phyloP scores from a whole-genome alignment of 2,797 vertebrate species.

The Sebastes steindachneri region DNA sequence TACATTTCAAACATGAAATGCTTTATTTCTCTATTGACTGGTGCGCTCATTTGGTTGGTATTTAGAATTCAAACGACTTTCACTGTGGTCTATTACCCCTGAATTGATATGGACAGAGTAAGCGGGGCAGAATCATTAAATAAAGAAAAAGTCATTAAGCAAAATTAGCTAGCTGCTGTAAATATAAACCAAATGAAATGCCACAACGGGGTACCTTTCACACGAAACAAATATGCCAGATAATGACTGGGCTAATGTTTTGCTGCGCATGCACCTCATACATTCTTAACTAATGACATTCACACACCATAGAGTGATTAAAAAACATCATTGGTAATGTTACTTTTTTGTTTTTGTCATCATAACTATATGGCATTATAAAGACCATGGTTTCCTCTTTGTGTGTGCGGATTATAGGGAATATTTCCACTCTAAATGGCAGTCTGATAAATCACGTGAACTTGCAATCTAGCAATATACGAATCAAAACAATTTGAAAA shows the following conservation, averaged over 20 bases:
- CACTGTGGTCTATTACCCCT: constrained; percentile 56
- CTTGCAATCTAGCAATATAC: constrained; percentile 1
- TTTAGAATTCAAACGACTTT: constrained; percentile 64
- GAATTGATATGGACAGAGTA: constrained; percentile 58
- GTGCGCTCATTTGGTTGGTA: constrained; percentile 24
- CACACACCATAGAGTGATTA: neutral
- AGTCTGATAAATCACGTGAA: neutral
- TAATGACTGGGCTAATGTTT: constrained; percentile 24
- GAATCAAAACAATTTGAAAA: constrained; percentile 27
- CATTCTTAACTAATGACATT: neutral
- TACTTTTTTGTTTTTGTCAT: neutral
- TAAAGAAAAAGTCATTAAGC: constrained; percentile 65
- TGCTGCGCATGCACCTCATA: constrained; percentile 7
- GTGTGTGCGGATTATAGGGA: neutral
- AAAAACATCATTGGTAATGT: neutral
- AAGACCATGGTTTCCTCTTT: neutral
- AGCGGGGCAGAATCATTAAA: constrained; percentile 57
- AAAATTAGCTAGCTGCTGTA: constrained; percentile 65
- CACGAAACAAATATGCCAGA: constrained; percentile 21
- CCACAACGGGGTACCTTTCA: constrained; percentile 29
- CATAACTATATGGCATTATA: neutral
- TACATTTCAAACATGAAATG: constrained; percentile 24
- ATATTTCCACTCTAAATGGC: neutral
- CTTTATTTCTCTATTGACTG: constrained; percentile 49
- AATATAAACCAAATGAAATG: constrained; percentile 65